Conservation (phyloP, 2,113 vertebrate genomes). For the Prionailurus bengalensis region DNA sequence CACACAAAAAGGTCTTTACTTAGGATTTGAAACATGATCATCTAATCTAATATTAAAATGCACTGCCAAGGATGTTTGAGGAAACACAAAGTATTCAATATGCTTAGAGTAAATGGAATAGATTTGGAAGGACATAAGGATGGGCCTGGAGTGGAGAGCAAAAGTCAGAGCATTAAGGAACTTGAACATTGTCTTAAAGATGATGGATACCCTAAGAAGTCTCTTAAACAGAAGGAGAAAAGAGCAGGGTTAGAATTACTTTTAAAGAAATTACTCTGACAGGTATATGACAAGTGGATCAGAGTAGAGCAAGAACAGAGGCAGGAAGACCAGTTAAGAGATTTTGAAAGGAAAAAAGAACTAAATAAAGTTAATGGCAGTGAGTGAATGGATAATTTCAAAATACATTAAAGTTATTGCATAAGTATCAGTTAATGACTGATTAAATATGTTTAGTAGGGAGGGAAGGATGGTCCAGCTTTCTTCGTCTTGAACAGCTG, state of each 20-base stretch:
- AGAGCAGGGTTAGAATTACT: background rate
- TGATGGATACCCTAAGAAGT: background rate
- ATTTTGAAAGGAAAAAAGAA: background rate
- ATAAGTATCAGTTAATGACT: background rate
- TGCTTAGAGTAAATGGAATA: background rate
- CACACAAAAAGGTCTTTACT: background rate
- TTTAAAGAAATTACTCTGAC: background rate
- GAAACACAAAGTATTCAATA: background rate
- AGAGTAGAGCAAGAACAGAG: background rate
- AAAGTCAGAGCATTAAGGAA: background rate
- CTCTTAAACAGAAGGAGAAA: background rate
- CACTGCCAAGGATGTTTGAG: background rate
- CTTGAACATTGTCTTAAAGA: background rate
- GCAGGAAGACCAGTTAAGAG: background rate
- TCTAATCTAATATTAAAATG: background rate
- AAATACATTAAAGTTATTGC: background rate
- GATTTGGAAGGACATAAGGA: background rate
- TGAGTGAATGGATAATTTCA: background rate
- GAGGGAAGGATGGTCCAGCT: no score
- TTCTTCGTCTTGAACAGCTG: background rate
- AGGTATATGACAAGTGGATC: background rate
- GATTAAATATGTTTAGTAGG: background rate
- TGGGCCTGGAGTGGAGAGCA: background rate
- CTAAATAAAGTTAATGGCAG: background rate
- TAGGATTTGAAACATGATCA: background rate